phyloP scores from a whole-genome alignment of 2,797 vertebrate species.

The Macrochelys suwanniensis region DNA sequence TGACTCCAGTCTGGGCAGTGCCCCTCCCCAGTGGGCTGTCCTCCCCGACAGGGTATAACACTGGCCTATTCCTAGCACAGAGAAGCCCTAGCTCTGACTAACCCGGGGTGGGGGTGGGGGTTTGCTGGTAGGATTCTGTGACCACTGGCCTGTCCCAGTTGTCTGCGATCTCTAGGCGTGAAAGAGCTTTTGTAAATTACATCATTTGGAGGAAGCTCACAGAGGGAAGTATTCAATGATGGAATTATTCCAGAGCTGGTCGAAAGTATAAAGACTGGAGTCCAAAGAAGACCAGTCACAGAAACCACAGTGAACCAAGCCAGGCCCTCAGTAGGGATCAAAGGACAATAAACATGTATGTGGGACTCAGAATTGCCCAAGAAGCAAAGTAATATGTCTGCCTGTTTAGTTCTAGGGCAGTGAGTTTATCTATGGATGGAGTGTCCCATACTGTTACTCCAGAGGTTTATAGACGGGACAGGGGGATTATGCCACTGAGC shows the following conservation, averaged over 20 bases:
- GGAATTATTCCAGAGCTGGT: neutral
- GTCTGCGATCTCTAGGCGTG: neutral
- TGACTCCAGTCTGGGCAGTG: too few relatives aligned
- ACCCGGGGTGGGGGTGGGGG: neutral
- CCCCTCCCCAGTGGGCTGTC: neutral
- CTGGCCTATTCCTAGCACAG: neutral
- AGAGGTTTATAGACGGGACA: neutral
- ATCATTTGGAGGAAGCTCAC: neutral
- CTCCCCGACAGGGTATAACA: fast-evolving
- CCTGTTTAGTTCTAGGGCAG: neutral
- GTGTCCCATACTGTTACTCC: neutral
- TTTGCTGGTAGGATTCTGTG: neutral
- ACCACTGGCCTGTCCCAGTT: neutral
- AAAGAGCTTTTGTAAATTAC: fast-evolving
- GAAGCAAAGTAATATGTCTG: neutral
- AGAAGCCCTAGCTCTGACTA: neutral
- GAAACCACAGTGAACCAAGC: neutral
- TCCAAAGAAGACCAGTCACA: neutral
- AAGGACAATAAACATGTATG: neutral
- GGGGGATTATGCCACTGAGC: neutral
- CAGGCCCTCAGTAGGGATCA: neutral
- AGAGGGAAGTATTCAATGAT: neutral
- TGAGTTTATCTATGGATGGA: neutral
- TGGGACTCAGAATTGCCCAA: fast-evolving
- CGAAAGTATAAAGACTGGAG: neutral